These are phyloP conservation scores for Drosophila flavopinicola DNA, from an alignment of 2,888 invertebrate species.

Conservation along the genomic window DNA sequence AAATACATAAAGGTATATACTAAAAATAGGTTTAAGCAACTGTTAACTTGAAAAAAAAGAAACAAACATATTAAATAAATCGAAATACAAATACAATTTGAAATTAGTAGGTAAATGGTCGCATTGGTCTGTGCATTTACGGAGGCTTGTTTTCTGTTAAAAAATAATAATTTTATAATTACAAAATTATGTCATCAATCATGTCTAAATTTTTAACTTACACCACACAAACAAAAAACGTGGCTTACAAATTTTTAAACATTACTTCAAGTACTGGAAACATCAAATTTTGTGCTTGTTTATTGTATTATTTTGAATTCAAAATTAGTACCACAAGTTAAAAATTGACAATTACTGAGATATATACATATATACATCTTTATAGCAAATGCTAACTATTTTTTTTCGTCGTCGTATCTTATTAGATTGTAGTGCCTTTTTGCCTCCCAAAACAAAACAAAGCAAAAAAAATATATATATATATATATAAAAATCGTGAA, in stretches of 20 bases:
- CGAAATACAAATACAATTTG: constrained; percentile 45
- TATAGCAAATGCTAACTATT: constrained; percentile 35
- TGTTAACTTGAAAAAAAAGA: constrained; percentile 48
- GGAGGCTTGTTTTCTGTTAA: constrained; percentile 40
- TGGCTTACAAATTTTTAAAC: constrained; percentile 61
- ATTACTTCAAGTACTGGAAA: constrained; percentile 75
- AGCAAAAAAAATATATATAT: too few relatives aligned
- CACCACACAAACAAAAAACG: constrained; percentile 9
- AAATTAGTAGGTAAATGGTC: constrained; percentile 31
- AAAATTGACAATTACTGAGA: constrained; percentile 24
- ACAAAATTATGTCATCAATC: constrained; percentile 18
- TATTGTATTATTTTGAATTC: constrained; percentile 12
- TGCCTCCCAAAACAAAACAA: constrained; percentile 67
- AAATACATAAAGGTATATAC: constrained; percentile 43
- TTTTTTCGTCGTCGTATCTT: constrained; percentile 67
- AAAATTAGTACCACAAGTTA: constrained; percentile 26
- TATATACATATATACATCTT: constrained; percentile 33
- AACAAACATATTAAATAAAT: constrained; percentile 49
- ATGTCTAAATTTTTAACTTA: constrained; percentile 29
- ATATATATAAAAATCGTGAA: constrained; percentile 34
- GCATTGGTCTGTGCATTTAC: constrained; percentile 54
- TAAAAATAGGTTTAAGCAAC: constrained; percentile 52
- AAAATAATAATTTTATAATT: background rate
- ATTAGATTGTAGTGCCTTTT: constrained; percentile 83
- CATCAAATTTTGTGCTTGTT: constrained; percentile 58